Evolutionary conservation across 2,888 invertebrate species (phyloP).

Genomic region (Halocaridina rubra): DNA sequence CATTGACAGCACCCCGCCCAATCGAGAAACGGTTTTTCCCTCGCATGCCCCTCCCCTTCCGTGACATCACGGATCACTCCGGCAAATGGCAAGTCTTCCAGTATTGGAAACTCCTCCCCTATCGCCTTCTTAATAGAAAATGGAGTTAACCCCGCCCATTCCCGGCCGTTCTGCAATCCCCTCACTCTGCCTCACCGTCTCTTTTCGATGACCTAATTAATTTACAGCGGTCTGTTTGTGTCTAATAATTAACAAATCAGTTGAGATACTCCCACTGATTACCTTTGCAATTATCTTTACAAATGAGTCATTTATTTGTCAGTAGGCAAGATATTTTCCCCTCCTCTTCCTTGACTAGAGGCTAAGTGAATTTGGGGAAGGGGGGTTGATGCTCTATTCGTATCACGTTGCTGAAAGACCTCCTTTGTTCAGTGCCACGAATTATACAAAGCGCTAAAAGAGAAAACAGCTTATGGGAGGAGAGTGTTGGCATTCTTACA

Average conservation of each 20-base stretch:
- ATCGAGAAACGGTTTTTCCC: constrained; percentile 13
- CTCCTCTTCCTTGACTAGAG: background rate
- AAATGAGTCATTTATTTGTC: constrained; percentile 17
- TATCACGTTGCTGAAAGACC: background rate
- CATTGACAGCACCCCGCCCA: background rate
- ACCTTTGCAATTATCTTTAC: constrained; percentile 44
- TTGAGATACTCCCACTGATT: constrained; percentile 51
- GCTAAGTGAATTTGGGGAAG: background rate
- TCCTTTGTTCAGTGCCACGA: background rate
- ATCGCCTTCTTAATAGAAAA: constrained; percentile 47
- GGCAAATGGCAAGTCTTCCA: background rate
- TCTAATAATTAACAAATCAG: constrained; percentile 58
- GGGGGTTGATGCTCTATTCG: background rate
- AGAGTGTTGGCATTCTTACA: background rate
- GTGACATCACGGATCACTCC: background rate
- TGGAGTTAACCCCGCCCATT: constrained; percentile 51
- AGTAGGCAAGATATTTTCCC: background rate
- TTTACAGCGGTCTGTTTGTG: constrained; percentile 56
- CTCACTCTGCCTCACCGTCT: background rate
- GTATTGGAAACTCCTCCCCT: constrained; percentile 18
- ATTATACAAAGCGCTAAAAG: background rate
- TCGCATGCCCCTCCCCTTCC: constrained; percentile 8
- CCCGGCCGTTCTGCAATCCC: background rate
- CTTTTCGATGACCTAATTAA: constrained; percentile 53
- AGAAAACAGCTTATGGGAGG: background rate